A percentile compares a stretch with the other conserved stretches of the same genome.
Conservation (phyloP, 1,140 invertebrate species). For the Atta colombica region DNA sequence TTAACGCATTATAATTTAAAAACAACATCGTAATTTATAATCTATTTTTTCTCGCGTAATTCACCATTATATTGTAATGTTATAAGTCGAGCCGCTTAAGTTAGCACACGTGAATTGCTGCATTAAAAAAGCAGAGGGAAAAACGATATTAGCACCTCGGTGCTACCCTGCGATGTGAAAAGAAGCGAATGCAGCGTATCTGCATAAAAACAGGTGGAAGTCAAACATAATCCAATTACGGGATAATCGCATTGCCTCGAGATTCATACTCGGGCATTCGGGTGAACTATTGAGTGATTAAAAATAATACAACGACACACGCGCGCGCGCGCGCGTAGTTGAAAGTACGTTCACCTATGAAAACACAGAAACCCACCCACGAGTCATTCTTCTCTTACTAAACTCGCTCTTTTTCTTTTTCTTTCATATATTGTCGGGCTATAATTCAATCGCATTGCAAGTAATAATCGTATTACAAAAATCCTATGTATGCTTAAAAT, state of each 20-base stretch:
- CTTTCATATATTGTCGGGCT: neutral
- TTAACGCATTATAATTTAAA: neutral
- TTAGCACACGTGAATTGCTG: slow-evolving; percentile 39
- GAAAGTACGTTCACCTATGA: slow-evolving; percentile 60
- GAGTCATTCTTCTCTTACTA: slow-evolving; percentile 14
- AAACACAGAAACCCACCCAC: slow-evolving; percentile 25
- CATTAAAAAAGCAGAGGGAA: slow-evolving; percentile 40
- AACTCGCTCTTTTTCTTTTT: slow-evolving; percentile 33
- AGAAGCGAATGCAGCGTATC: slow-evolving; percentile 40
- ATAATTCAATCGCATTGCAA: neutral
- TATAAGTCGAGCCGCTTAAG: slow-evolving; percentile 18
- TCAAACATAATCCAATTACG: slow-evolving; percentile 64
- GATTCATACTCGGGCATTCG: slow-evolving; percentile 53
- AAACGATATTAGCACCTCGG: slow-evolving; percentile 50
- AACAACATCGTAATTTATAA: neutral
- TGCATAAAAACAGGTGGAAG: slow-evolving; percentile 52
- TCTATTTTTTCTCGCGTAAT: neutral
- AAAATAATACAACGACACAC: slow-evolving; percentile 66
- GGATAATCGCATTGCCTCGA: slow-evolving; percentile 54
- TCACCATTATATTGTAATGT: neutral
- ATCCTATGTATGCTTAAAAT: neutral
- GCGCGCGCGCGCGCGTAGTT: slow-evolving; percentile 16
- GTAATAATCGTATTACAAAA: slow-evolving; percentile 9
- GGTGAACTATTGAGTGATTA: slow-evolving; percentile 67
- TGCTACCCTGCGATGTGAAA: slow-evolving; percentile 48